Evolutionary conservation across 2,113 vertebrate genomes (phyloP).

Genomic region (Chloebia gouldiae): DNA sequence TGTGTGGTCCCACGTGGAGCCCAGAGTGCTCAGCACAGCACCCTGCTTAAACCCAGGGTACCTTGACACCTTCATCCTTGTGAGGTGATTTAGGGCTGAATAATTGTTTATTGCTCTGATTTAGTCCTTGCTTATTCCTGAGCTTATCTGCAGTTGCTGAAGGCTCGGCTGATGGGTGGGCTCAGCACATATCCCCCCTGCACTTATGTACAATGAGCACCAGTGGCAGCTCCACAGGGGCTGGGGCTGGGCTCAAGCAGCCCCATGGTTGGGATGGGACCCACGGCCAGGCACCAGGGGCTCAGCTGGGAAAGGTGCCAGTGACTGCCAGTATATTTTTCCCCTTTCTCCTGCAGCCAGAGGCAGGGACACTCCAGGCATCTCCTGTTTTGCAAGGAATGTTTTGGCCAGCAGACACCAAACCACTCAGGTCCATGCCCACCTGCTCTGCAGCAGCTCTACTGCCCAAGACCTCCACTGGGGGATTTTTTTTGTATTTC

Average conservation of each 20-base stretch:
- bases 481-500: not conserved
- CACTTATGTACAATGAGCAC: accelerated
- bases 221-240: not conserved
- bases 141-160: not conserved
- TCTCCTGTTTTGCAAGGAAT: not conserved
- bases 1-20: not conserved
- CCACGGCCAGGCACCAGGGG: accelerated
- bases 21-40: not conserved
- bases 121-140: not conserved
- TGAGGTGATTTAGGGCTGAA: no score
- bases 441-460: accelerated
- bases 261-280: accelerated
- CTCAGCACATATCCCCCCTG: accelerated
- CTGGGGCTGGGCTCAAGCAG: not conserved
- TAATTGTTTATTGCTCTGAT: not conserved
- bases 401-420: not conserved
- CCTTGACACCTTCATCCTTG: not conserved
- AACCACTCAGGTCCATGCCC: accelerated
- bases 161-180: not conserved
- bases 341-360: not conserved
- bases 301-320: not conserved
- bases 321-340: accelerated
- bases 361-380: not conserved
- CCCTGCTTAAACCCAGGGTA: no score
- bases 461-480: not conserved